phyloP scores from a whole-genome alignment of 1,140 invertebrate genomes.

The Drosophila ironensis region DNA sequence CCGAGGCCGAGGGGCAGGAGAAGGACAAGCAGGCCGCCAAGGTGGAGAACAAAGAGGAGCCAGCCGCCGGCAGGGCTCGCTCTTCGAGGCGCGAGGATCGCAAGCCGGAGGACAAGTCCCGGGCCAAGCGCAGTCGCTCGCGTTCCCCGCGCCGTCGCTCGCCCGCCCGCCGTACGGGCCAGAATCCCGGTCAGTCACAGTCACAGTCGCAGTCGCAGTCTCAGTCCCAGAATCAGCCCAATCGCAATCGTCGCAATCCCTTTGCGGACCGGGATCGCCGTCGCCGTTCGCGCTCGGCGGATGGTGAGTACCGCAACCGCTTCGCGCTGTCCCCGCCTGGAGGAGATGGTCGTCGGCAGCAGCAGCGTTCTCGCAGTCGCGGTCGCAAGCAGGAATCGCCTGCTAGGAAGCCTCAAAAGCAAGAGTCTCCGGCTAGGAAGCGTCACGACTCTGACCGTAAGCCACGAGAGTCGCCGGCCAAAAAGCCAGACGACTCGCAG shows the following conservation, averaged over 20 bases:
- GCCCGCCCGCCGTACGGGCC: slow-evolving; percentile 28
- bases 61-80: slow-evolving; percentile 5
- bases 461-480: not conserved
- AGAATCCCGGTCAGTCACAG: not conserved
- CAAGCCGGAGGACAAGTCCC: slow-evolving; percentile 34
- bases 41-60: slow-evolving; percentile 19
- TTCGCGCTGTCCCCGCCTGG: slow-evolving; percentile 64
- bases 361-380: slow-evolving; percentile 52
- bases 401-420: slow-evolving; percentile 21
- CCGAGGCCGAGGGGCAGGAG: slow-evolving; percentile 15
- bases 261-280: slow-evolving; percentile 69
- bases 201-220: not conserved
- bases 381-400: slow-evolving; percentile 53
- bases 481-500: not conserved
- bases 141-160: slow-evolving; percentile 48
- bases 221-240: slow-evolving; percentile 33
- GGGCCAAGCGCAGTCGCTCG: slow-evolving; percentile 37
- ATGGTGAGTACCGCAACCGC: slow-evolving; percentile 68
- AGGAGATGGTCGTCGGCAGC: slow-evolving; percentile 49
- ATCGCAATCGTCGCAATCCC: slow-evolving; percentile 61
- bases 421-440: slow-evolving; percentile 10
- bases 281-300: slow-evolving; percentile 60
- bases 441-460: slow-evolving; percentile 8
- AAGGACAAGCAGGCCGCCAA: slow-evolving; percentile 27
- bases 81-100: slow-evolving; percentile 23